These are phyloP conservation scores for Suillia variegata DNA, from an alignment of 2,888 invertebrate species.

Conservation along the genomic window DNA sequence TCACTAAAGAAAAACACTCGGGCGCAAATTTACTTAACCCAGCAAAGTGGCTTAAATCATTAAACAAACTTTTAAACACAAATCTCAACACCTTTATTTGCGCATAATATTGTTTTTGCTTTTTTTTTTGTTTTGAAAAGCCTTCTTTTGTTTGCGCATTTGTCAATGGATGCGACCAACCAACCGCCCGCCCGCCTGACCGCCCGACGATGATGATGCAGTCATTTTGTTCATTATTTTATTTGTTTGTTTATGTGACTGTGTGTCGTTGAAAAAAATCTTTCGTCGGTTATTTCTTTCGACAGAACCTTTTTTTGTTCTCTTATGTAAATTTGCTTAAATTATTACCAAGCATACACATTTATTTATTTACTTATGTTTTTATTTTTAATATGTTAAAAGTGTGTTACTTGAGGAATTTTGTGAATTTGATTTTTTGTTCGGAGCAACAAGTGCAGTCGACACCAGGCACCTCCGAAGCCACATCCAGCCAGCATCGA, in stretches of 20 bases:
- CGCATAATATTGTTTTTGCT: background rate
- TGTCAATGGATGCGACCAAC: conserved; percentile 6
- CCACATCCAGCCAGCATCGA: background rate
- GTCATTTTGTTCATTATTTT: no score
- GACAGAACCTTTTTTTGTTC: conserved; percentile 7
- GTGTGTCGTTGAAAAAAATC: no score
- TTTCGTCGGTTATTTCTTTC: background rate
- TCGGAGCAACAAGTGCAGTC: conserved; percentile 14
- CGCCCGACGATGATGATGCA: no score
- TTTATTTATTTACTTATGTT: conserved; percentile 12
- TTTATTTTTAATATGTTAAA: background rate
- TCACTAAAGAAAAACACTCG: no score
- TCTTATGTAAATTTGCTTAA: conserved; percentile 45
- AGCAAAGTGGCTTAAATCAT: background rate
- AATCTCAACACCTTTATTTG: conserved; percentile 32
- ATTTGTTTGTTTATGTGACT: conserved; percentile 25
- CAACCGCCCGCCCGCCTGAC: no score
- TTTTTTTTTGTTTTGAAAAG: no score
- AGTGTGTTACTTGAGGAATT: conserved; percentile 31
- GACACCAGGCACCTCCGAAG: no score
- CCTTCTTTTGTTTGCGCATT: background rate
- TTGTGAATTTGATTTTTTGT: conserved; percentile 4
- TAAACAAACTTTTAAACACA: conserved; percentile 6
- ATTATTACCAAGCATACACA: conserved; percentile 46
- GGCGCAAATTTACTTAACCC: no score